phyloP scores from a whole-genome alignment of 2,797 vertebrate genomes.

The Euthynnus affinis region DNA sequence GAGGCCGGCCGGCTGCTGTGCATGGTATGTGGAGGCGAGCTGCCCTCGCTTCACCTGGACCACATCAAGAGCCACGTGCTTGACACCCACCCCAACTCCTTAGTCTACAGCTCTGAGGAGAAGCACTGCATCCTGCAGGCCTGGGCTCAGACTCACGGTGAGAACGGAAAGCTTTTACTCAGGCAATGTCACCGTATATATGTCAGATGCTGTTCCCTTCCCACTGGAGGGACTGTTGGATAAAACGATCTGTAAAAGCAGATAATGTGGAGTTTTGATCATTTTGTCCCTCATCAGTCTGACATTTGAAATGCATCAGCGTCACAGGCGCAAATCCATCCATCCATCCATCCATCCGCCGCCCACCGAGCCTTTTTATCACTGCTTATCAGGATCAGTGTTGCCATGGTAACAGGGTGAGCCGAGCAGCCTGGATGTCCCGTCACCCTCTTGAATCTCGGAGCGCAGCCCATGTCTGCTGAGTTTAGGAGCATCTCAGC shows the following conservation, averaged over 20 bases:
- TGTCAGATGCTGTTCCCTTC: too few species aligned
- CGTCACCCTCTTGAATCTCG: not conserved
- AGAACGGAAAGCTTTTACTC: constrained; percentile 31
- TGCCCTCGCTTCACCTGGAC: constrained; percentile 92
- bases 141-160: constrained; percentile 87
- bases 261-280: not conserved
- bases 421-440: not conserved
- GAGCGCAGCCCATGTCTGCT: not conserved
- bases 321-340: constrained; percentile 1
- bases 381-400: constrained; percentile 23
- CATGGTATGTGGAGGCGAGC: constrained; percentile 90
- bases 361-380: not conserved
- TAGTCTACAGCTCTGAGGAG: constrained; percentile 90
- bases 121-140: constrained; percentile 92
- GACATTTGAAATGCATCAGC: not conserved
- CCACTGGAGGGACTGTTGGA: too few species aligned
- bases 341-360: not conserved
- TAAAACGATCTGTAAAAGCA: not conserved
- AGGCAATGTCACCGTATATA: too few species aligned
- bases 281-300: not conserved
- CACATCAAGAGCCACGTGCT: constrained; percentile 94
- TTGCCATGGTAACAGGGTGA: constrained; percentile 35
- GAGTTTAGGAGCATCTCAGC: not conserved
- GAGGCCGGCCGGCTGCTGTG: constrained; percentile 90
- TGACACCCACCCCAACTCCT: constrained; percentile 90